Evolutionary conservation across 2,888 invertebrate genomes (phyloP), one percentile per base, ranked within the genome.

Genomic region (Salpingus planirostris): DNA sequence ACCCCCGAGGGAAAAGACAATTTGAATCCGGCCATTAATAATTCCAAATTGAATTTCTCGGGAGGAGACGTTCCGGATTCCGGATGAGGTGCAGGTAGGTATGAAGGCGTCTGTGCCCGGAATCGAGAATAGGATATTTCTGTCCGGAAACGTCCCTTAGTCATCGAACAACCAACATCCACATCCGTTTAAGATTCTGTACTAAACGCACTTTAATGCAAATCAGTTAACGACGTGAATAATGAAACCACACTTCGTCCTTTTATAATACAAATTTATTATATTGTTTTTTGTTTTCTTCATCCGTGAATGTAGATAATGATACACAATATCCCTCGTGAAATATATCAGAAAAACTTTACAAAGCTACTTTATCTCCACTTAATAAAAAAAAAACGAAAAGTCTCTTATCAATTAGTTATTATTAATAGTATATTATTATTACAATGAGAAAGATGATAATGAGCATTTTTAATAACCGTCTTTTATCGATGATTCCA

Each of bases 241-340:
- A 37, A 37, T 38, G 27, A 41, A 38, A 38, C 32, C 23, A 15
- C 28, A 33, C 7, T 11, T n/a, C n/a, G 26, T 14, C 13, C 3
- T 24, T 51, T 62, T 66, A 76, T 76, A 75, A 75, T 76, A 76
- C 76, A 76, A 76, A 76, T 76, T 76, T 66, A 75, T 75, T 74
- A 60, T 59, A 59, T 55, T n/a, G n/a, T n/a, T n/a, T 62, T 70
- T 70, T 71, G 70, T 50, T 54, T 71, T 70, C 73, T 57, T 60
- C 71, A 71, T n/a, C n/a, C n/a, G n/a, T n/a, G n/a, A n/a, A n/a
- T n/a, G n/a, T n/a, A n/a, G n/a, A n/a, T n/a, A n/a, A n/a, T n/a
- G 71, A 74, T 74, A 76, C 76, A 76, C 76, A 76, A 74, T 74
- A 73, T 74, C 62, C 75, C 73, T 74, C 72, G 76, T 74, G 74